phyloP scores from a whole-genome alignment of 1,140 invertebrate genomes.

The Plodia interpunctella region DNA sequence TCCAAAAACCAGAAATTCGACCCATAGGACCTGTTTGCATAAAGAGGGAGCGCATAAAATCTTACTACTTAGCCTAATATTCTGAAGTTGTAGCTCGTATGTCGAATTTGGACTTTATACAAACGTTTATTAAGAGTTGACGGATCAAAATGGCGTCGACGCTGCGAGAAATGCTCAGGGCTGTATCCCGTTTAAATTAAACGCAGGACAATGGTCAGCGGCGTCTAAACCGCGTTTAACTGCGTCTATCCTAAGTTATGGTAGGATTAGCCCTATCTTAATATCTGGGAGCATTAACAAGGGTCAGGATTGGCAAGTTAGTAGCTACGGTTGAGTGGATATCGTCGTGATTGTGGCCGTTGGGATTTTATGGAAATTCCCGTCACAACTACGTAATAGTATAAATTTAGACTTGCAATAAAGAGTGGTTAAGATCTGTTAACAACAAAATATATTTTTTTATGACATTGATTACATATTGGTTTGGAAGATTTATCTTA shows the following conservation, averaged over 20 bases:
- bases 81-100: no score
- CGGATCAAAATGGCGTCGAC: not conserved
- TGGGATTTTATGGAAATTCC: not conserved
- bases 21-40: slow-evolving; percentile 68
- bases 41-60: slow-evolving; percentile 68
- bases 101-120: not conserved
- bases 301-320: slow-evolving; percentile 33
- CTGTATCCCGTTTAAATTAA: slow-evolving; percentile 68
- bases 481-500: no score
- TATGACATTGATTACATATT: no score
- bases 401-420: no score
- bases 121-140: not conserved
- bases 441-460: no score
- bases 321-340: slow-evolving; percentile 9
- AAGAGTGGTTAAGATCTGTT: no score
- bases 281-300: slow-evolving; percentile 64
- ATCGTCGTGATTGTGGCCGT: not conserved
- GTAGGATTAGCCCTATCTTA: slow-evolving; percentile 73
- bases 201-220: slow-evolving; percentile 71
- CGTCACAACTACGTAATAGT: no score
- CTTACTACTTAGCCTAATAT: slow-evolving; percentile 49
- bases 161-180: not conserved
- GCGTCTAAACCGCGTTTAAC: slow-evolving; percentile 48
- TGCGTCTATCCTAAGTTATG: slow-evolving; percentile 72
- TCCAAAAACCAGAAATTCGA: slow-evolving; percentile 63